These are phyloP conservation scores for Leptodactylus fallax DNA, from an alignment of 2,797 vertebrate species.

Conservation along the genomic window DNA sequence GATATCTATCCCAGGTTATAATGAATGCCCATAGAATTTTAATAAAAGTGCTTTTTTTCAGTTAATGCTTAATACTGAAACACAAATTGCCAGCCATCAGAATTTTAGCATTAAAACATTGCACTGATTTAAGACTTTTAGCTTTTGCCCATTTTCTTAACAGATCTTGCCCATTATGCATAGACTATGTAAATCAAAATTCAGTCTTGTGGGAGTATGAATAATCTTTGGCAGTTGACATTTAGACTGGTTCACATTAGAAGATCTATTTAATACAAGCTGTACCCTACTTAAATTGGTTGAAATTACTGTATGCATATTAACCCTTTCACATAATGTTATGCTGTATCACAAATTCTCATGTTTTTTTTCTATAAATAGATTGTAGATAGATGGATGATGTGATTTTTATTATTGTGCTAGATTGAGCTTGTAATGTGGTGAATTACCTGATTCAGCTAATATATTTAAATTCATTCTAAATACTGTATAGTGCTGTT, in stretches of 20 bases:
- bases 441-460: conserved; percentile 25
- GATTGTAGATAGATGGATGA: background rate
- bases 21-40: background rate
- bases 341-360: background rate
- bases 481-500: conserved; percentile 15
- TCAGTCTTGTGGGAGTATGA: conserved; percentile 47
- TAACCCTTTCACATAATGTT: conserved; percentile 28
- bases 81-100: background rate
- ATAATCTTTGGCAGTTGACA: conserved; percentile 54
- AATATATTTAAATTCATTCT: conserved; percentile 45
- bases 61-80: conserved; percentile 17
- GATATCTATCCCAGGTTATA: background rate
- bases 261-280: conserved; percentile 42
- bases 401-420: background rate
- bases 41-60: background rate
- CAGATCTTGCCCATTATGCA: conserved; percentile 44
- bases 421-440: background rate
- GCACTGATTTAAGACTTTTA: conserved; percentile 33
- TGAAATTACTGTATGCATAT: conserved; percentile 23
- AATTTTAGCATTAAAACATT: conserved; percentile 33
- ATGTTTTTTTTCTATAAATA: background rate
- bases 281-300: conserved; percentile 43
- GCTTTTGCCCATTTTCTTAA: conserved; percentile 39
- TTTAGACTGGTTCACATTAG: conserved; percentile 52
- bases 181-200: conserved; percentile 49